phyloP scores from a whole-genome alignment of 2,888 invertebrate species.

The Hipparchia semele region DNA sequence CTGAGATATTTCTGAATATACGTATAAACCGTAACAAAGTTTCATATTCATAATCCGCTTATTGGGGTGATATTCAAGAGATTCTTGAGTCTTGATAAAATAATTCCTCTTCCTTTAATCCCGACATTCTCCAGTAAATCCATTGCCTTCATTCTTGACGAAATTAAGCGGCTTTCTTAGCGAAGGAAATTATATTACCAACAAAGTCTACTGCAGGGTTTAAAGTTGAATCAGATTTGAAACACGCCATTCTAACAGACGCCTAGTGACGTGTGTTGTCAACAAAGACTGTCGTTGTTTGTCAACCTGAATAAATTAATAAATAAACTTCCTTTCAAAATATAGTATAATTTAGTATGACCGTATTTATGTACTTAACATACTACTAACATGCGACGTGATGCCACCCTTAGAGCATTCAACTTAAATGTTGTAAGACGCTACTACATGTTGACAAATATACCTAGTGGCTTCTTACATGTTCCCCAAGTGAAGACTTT shows the following conservation, averaged over 20 bases:
- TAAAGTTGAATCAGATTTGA: conserved; percentile 1
- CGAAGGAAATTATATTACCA: conserved; percentile 40
- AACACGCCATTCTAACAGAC: background rate
- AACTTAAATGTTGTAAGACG: too few species aligned
- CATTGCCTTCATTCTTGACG: conserved; percentile 35
- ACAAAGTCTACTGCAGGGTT: conserved; percentile 28
- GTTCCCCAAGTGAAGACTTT: too few species aligned
- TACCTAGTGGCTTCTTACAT: too few species aligned
- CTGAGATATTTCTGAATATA: too few species aligned
- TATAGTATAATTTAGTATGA: background rate
- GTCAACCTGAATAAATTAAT: too few species aligned
- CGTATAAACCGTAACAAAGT: conserved; percentile 8
- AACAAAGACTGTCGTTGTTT: too few species aligned
- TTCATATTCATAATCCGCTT: conserved; percentile 25
- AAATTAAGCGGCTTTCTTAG: conserved; percentile 40
- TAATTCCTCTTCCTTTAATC: conserved; percentile 40
- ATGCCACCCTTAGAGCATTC: too few species aligned
- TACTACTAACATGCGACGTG: too few species aligned
- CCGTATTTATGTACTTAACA: too few species aligned
- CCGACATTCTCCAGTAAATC: conserved; percentile 40
- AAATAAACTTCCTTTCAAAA: background rate
- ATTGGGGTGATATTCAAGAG: conserved; percentile 19
- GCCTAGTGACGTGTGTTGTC: background rate
- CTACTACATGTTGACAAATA: too few species aligned
- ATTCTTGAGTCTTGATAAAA: conserved; percentile 39